A percentile compares a stretch with the other conserved stretches of the same genome.
Conservation (phyloP, 1,140 invertebrate species). For the Drosophila mauritiana region DNA sequence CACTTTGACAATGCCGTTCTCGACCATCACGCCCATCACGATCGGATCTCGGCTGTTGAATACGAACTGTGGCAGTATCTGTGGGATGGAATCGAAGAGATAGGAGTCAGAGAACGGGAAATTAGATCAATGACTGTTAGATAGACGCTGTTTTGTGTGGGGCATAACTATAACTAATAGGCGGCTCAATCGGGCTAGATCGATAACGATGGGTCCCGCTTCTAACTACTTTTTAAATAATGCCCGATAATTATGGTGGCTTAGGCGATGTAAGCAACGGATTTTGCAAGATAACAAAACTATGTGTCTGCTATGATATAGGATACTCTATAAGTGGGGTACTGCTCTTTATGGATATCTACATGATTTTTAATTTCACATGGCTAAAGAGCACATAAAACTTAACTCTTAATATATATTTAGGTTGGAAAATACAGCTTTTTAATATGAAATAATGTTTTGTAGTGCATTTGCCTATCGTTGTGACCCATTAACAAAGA, state of each 20-base stretch:
- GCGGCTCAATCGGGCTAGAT: constrained; percentile 33
- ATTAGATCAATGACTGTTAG: constrained; percentile 39
- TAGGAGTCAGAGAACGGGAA: constrained; percentile 1
- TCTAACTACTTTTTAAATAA: constrained; percentile 65
- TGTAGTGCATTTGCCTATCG: constrained; percentile 12
- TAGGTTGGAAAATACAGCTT: not conserved
- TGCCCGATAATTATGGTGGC: constrained; percentile 50
- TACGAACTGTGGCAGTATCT: constrained; percentile 92
- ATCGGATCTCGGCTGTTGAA: constrained; percentile 99
- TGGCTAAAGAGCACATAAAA: not conserved
- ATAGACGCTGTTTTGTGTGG: constrained; percentile 20
- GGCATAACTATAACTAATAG: constrained; percentile 51
- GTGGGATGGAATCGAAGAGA: constrained; percentile 36
- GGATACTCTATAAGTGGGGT: constrained; percentile 5
- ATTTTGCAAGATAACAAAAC: constrained; percentile 14
- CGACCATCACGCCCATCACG: constrained; percentile 97
- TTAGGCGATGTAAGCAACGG: constrained; percentile 29
- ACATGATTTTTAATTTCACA: not conserved
- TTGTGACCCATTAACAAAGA: not conserved
- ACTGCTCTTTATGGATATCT: not conserved
- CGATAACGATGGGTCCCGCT: constrained; percentile 28
- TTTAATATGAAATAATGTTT: not conserved
- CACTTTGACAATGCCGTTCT: constrained; percentile 97
- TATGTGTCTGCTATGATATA: not conserved
- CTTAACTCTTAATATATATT: too few species aligned